These are phyloP conservation scores for Pagetopsis macropterus DNA, from an alignment of 2,797 vertebrate species.

Conservation along the genomic window DNA sequence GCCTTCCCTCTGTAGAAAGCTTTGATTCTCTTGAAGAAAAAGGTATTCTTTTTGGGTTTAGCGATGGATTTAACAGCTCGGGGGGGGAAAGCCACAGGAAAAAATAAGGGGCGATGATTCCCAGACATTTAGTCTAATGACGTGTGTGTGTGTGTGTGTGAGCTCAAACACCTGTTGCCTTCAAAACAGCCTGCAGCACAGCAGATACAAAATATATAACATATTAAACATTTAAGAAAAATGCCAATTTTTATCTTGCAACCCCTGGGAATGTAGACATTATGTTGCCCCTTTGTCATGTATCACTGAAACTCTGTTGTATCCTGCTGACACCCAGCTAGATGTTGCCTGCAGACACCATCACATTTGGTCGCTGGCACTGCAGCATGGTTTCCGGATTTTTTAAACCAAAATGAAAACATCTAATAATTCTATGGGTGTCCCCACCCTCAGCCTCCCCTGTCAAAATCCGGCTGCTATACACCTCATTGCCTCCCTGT, in stretches of 20 bases:
- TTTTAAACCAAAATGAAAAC: constrained; percentile 61
- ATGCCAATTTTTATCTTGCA: constrained; percentile 10
- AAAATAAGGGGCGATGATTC: constrained; percentile 20
- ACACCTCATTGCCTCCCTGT: constrained; percentile 67
- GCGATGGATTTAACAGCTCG: constrained; percentile 15
- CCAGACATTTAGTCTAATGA: constrained; percentile 26
- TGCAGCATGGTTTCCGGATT: constrained; percentile 25
- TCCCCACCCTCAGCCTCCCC: constrained; percentile 44
- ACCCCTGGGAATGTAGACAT: constrained; percentile 20
- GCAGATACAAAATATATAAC: constrained; percentile 16
- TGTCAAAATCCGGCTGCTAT: constrained; percentile 61
- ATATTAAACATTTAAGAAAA: constrained; percentile 23
- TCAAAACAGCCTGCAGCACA: constrained; percentile 35
- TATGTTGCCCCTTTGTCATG: constrained; percentile 38
- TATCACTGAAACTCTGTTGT: constrained; percentile 18
- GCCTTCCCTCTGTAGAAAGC: constrained; percentile 11
- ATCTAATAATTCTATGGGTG: constrained; percentile 56
- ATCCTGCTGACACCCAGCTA: constrained; percentile 36
- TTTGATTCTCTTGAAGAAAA: constrained; percentile 33
- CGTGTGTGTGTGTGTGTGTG: not conserved
- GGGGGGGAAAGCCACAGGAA: constrained; percentile 19
- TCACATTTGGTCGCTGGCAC: constrained; percentile 18
- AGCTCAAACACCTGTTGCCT: constrained; percentile 29
- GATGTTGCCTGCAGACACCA: constrained; percentile 44
- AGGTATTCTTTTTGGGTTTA: constrained; percentile 22